Percentiles rank a stretch among this genome's conserved stretches.
phyloP scores from a whole-genome alignment of 1,140 invertebrate species.

The Panagrolaimus sp. region DNA sequence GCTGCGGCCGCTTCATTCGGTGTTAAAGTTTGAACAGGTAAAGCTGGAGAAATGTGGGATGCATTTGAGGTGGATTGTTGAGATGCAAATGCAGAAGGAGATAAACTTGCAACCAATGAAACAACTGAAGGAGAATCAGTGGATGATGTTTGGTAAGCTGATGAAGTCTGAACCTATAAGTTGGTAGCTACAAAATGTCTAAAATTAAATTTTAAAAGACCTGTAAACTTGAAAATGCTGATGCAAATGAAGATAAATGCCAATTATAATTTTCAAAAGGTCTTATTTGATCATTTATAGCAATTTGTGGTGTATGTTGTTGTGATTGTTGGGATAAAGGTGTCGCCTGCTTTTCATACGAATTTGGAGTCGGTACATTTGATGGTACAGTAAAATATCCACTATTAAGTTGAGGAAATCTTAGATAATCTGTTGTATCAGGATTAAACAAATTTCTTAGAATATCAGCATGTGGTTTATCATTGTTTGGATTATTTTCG shows the following conservation, averaged over 20 bases:
- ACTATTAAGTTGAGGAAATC: conserved; percentile 28
- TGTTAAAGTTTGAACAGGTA: conserved; percentile 6
- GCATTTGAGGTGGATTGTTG: conserved; percentile 5
- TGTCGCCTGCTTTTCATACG: background rate
- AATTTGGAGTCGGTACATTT: background rate
- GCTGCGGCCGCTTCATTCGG: background rate
- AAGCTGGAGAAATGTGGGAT: conserved; percentile 6
- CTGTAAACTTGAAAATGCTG: conserved; percentile 16
- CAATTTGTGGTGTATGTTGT: background rate
- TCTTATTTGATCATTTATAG: background rate
- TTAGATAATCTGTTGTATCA: conserved; percentile 30
- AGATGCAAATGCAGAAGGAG: background rate
- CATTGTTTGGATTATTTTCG: background rate
- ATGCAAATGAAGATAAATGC: conserved; percentile 9
- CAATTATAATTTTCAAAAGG: conserved; percentile 17
- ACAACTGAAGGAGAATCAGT: background rate
- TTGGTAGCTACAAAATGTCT: background rate
- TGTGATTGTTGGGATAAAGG: background rate
- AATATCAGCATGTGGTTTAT: conserved; percentile 16
- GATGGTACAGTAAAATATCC: conserved; percentile 1
- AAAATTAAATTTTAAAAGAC: background rate
- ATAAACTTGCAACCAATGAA: conserved; percentile 5
- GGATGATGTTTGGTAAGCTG: background rate
- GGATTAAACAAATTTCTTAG: conserved; percentile 26
- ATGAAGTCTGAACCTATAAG: conserved; percentile 13